phyloP scores from a whole-genome alignment of 1,140 invertebrate genomes.

The Carposina sasakii region DNA sequence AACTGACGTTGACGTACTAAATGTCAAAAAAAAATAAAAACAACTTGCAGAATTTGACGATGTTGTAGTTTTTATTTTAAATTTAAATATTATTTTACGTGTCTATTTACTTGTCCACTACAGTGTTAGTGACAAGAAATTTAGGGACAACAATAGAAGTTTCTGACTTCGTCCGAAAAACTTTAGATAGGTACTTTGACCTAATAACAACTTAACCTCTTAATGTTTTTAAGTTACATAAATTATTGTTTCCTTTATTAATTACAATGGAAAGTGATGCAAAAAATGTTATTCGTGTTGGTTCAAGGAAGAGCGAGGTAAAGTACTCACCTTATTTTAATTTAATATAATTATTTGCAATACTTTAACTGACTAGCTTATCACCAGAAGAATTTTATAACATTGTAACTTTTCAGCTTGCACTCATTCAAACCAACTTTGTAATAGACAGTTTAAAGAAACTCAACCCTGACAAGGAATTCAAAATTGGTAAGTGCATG shows the following conservation, averaged over 20 bases:
- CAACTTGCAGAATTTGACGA: neutral
- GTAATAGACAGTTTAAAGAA: slow-evolving; percentile 82
- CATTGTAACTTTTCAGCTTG: slow-evolving; percentile 76
- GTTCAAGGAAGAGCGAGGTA: slow-evolving; percentile 67
- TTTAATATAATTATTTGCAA: no score
- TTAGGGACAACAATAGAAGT: no score
- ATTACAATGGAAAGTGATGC: slow-evolving; percentile 44
- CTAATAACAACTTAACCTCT: slow-evolving; percentile 38
- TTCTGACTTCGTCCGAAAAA: neutral
- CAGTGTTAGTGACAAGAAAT: slow-evolving; percentile 62
- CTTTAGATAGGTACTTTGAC: neutral
- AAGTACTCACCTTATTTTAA: no score
- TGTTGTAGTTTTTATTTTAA: slow-evolving; percentile 13
- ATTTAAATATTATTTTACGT: slow-evolving; percentile 9
- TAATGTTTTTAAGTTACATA: slow-evolving; percentile 21
- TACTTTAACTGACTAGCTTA: no score
- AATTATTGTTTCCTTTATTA: slow-evolving; percentile 19
- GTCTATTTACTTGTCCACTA: slow-evolving; percentile 54
- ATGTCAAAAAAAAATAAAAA: no score
- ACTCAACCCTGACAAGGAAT: slow-evolving; percentile 78
- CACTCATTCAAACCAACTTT: slow-evolving; percentile 84
- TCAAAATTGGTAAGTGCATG: slow-evolving; percentile 79
- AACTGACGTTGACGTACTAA: no score
- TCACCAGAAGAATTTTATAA: no score
- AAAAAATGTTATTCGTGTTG: slow-evolving; percentile 54